These are phyloP conservation scores for Calephelis nemesis DNA, from an alignment of 1,140 invertebrate genomes.

Conservation along the genomic window DNA sequence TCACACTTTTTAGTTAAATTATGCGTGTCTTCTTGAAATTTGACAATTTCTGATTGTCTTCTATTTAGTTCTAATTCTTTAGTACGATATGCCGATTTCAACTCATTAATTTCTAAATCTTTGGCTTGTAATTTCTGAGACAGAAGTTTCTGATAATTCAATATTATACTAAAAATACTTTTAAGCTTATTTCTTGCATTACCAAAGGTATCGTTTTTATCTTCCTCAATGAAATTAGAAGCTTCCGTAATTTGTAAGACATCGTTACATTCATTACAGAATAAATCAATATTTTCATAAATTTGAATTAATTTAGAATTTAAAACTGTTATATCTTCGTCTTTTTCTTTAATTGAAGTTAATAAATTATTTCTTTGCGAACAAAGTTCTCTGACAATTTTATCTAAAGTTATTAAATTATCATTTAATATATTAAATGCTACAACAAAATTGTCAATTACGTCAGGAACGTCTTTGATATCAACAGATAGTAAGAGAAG, in stretches of 20 bases:
- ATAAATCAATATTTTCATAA: conserved; percentile 23
- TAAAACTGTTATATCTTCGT: conserved; percentile 30
- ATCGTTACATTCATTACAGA: conserved; percentile 24
- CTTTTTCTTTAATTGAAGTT: conserved; percentile 30
- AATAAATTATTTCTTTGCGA: conserved; percentile 37
- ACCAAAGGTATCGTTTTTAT: conserved; percentile 20
- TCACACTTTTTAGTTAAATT: conserved; percentile 29
- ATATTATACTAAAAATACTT: conserved; percentile 29
- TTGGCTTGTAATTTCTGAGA: conserved; percentile 25
- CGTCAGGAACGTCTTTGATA: conserved; percentile 42
- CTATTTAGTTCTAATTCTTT: conserved; percentile 28
- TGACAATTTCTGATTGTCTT: conserved; percentile 12
- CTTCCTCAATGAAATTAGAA: conserved; percentile 9
- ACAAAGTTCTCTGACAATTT: conserved; percentile 29
- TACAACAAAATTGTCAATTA: conserved; percentile 46
- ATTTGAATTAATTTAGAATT: conserved; percentile 26
- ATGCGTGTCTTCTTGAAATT: conserved; percentile 29
- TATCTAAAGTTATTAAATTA: conserved; percentile 39
- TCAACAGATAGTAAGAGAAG: conserved; percentile 41
- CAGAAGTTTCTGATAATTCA: conserved; percentile 20
- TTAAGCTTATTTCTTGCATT: conserved; percentile 27
- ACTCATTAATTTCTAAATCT: conserved; percentile 30
- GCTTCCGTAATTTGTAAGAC: conserved; percentile 16
- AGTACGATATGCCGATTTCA: conserved; percentile 22
- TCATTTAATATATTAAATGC: conserved; percentile 39